These are phyloP conservation scores for Sinonovacula constricta DNA, from an alignment of 1,140 invertebrate genomes.

Conservation along the genomic window DNA sequence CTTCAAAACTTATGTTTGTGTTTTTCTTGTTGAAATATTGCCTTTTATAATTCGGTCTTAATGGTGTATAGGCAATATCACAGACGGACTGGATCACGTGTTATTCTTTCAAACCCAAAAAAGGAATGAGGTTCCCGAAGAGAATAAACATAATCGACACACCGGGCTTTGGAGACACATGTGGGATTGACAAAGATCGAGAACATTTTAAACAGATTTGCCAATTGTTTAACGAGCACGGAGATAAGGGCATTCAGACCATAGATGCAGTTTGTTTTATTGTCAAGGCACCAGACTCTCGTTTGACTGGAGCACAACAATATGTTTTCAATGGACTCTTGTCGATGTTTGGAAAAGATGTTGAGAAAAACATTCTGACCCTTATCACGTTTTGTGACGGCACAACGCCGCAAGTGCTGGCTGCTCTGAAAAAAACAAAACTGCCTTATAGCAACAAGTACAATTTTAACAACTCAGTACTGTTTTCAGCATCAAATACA, in stretches of 20 bases:
- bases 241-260: constrained; percentile 47
- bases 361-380: constrained; percentile 58
- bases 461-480: constrained; percentile 53
- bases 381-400: constrained; percentile 65
- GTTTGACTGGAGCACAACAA: constrained; percentile 46
- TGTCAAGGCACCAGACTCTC: constrained; percentile 49
- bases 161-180: constrained; percentile 58
- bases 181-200: constrained; percentile 56
- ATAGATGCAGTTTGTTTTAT: constrained; percentile 61
- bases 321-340: constrained; percentile 63
- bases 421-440: constrained; percentile 39
- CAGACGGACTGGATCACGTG: constrained; percentile 58
- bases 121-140: constrained; percentile 16
- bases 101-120: constrained; percentile 40
- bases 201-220: constrained; percentile 57
- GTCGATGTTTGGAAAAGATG: constrained; percentile 64
- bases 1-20: no score
- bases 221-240: constrained; percentile 48
- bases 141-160: constrained; percentile 48
- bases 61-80: constrained; percentile 53
- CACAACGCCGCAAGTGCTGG: constrained; percentile 51
- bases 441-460: constrained; percentile 46
- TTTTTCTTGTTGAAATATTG: no score
- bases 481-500: constrained; percentile 32
- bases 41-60: no score